These are phyloP conservation scores for Pammene aurita DNA, from an alignment of 2,888 invertebrate species.

Conservation along the genomic window DNA sequence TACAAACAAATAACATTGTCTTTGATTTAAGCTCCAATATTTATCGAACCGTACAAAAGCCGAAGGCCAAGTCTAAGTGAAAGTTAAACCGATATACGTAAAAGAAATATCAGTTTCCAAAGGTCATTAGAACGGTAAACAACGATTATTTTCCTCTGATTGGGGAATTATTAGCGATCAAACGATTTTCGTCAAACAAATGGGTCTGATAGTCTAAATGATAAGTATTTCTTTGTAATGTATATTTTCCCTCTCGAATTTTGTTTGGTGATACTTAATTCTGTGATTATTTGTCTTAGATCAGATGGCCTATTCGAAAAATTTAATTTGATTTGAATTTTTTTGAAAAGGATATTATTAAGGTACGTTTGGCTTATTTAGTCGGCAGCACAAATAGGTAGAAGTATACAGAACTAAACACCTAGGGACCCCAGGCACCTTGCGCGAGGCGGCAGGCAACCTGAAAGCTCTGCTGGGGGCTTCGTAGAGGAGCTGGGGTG, in stretches of 20 bases:
- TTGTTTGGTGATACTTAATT: neutral
- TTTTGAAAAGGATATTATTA: neutral
- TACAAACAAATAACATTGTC: neutral
- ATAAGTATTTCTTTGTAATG: slow-evolving; percentile 14
- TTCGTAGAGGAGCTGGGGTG: too few relatives aligned
- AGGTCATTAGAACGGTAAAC: slow-evolving; percentile 33
- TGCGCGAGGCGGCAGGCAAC: too few relatives aligned
- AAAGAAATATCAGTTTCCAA: slow-evolving; percentile 32
- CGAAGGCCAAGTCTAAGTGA: slow-evolving; percentile 4
- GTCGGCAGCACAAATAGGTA: too few relatives aligned
- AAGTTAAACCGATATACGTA: slow-evolving; percentile 21
- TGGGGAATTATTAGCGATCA: slow-evolving; percentile 33
- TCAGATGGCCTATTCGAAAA: neutral
- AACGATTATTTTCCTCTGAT: slow-evolving; percentile 24
- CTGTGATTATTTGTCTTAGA: neutral
- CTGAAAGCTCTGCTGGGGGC: too few relatives aligned
- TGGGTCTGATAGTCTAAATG: slow-evolving; percentile 15
- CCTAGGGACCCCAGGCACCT: too few relatives aligned
- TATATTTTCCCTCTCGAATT: slow-evolving; percentile 20
- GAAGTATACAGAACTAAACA: too few relatives aligned
- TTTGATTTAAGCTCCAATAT: neutral
- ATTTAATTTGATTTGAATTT: neutral
- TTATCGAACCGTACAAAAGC: neutral
- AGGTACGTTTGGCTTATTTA: too few relatives aligned
- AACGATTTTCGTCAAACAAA: slow-evolving; percentile 22